phyloP scores from a whole-genome alignment of 2,888 invertebrate genomes.

The Sarcophaga carnaria region DNA sequence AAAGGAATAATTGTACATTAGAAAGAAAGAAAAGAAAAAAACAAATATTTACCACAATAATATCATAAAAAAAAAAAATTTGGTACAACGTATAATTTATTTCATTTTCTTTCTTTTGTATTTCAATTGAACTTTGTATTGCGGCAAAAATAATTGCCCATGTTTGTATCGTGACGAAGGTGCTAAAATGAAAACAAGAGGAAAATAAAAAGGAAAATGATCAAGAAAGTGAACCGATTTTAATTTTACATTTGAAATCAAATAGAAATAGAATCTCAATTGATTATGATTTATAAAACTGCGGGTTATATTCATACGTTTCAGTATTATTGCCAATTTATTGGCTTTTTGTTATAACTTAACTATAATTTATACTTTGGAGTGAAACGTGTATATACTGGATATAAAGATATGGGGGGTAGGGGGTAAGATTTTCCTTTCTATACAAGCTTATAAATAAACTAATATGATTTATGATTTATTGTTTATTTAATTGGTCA shows the following conservation, averaged over 20 bases:
- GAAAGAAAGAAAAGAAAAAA: background rate
- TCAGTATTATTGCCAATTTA: too few relatives aligned
- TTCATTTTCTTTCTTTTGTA: constrained; percentile 2
- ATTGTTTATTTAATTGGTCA: too few relatives aligned
- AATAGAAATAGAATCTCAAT: background rate
- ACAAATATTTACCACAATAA: constrained; percentile 21
- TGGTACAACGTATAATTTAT: constrained; percentile 11
- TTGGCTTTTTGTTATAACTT: too few relatives aligned
- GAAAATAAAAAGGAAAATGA: constrained; percentile 1
- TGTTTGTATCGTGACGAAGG: background rate
- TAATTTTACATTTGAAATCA: background rate
- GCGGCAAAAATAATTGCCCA: constrained; percentile 14
- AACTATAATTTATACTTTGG: too few relatives aligned
- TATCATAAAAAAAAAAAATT: background rate
- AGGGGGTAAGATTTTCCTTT: too few relatives aligned
- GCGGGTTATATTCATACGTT: too few relatives aligned
- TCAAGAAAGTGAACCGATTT: background rate
- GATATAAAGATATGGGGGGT: too few relatives aligned
- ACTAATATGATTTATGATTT: too few relatives aligned
- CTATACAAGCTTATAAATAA: too few relatives aligned
- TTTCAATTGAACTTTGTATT: constrained; percentile 56
- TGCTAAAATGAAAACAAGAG: constrained; percentile 45
- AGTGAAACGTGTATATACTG: too few relatives aligned
- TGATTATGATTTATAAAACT: background rate
- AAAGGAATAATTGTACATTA: background rate